A percentile compares a stretch with the other conserved stretches of the same genome.
Evolutionary conservation across 2,888 invertebrate species (phyloP).

Genomic region (Ophion ventricosus): DNA sequence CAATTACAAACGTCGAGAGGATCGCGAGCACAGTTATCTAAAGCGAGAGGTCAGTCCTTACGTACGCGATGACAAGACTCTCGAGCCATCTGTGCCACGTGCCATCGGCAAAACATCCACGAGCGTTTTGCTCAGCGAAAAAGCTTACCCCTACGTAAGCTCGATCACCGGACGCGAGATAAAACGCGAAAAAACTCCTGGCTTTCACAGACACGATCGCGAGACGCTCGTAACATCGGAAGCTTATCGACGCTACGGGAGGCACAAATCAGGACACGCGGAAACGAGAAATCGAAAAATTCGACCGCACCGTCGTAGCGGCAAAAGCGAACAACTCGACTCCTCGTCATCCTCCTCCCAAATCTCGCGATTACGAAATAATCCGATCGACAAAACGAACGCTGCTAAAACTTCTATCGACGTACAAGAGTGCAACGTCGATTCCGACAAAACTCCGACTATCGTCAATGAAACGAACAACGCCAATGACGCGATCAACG

Average conservation of each 20-base stretch:
- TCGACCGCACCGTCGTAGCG: constrained; percentile 85
- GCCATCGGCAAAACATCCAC: constrained; percentile 89
- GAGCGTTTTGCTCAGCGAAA: constrained; percentile 88
- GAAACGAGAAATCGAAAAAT: constrained; percentile 76
- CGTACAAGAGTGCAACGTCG: constrained; percentile 70
- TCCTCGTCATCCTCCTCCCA: constrained; percentile 73
- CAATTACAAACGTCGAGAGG: constrained; percentile 56
- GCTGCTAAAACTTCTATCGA: neutral
- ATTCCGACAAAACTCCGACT: constrained; percentile 82
- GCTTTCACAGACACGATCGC: constrained; percentile 84
- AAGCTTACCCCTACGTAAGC: constrained; percentile 86
- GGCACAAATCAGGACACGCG: constrained; percentile 83
- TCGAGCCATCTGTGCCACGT: constrained; percentile 86
- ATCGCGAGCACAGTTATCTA: constrained; percentile 72
- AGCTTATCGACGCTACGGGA: constrained; percentile 76
- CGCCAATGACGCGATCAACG: constrained; percentile 82
- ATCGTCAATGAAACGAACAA: constrained; percentile 75
- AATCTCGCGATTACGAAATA: constrained; percentile 54
- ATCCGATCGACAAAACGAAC: constrained; percentile 31
- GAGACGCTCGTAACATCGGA: constrained; percentile 85
- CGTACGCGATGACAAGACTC: constrained; percentile 86
- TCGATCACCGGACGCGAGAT: constrained; percentile 80
- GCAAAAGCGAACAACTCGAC: constrained; percentile 86
- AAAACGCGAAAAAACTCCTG: constrained; percentile 88
- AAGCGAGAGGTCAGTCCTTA: constrained; percentile 77